Evolutionary conservation across 2,797 vertebrate species (phyloP), one percentile per base, ranked within the genome.

Genomic region (Rhinichthys osculus): DNA sequence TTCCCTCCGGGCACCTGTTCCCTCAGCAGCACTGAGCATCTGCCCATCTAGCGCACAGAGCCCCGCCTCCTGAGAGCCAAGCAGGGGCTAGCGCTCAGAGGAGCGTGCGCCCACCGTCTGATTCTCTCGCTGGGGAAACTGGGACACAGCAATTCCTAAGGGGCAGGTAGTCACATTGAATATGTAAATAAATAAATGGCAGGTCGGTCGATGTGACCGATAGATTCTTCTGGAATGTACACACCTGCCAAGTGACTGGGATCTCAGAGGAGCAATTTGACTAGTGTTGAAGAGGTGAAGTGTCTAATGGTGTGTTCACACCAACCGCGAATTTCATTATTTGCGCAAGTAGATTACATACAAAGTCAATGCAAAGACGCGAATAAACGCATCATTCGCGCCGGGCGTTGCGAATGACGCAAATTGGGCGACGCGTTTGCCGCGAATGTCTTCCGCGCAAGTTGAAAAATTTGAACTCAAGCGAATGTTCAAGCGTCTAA

Each of bases 1-100:
- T 84, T 87, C 88, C 77, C 85, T 67, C 77, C 30, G 57, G 80
- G 86, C 54, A 84, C 47, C 19, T 35, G 27, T 82, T 81, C 83
- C 57, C 78, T 77, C 64, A 62, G 82, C 57, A 81, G 42, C 66
- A 78, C 71, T 77, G 40, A 81, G 86, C 54, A 66, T 85, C 79
- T 87, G 82, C 64, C 66, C 78, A 73, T 62, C 71, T 64, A 44
- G 57, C 23, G 44, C 52, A 6, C n/a, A 30, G 16, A 66, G 78
- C 33, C 42, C 44, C 17, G 50, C 69, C 47, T 84, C 50, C 69
- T 83, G 66, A 78, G 67, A 83, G 70, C 71, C 64, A 78, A 67
- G 42, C 76, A 87, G 64, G 82, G 74, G 82, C 72, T 64, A 78
- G 77, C 14, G 3, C 86, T 85, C 83, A 23, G 42, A 69, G 79